Base-by-base conservation (phyloP, 1,140 invertebrate species). In the Sesamia nonagrioides region DNA sequence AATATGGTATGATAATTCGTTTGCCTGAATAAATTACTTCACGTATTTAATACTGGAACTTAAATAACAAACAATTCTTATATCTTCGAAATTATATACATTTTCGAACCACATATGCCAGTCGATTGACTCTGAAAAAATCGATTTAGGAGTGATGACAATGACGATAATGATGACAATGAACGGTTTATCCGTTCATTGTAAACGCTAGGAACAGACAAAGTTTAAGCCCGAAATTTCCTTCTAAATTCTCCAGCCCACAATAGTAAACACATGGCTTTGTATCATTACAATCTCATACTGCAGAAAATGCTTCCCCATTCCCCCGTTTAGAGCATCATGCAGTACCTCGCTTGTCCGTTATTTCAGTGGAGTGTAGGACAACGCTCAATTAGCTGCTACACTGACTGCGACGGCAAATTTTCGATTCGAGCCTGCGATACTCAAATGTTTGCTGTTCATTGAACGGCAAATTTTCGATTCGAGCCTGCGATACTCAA, bases 391-490 rank as follows among this genome's bases (percentile, higher is more conserved):
- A 58, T 58, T 58, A 58, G 13, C 54, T 8, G 21, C 9, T 50
- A 50, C 54, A 58, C 18, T 58, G 54, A 21, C 54, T 27, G 54
- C 9, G 7, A 18, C 18, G 54, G 54, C 9, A 9, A 27, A 58
- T 58, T 58, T 58, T 58, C 54, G 54, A 58, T 58, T 58, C 54
- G 54, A 13, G 54, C 8, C 54, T 27, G 54, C 17, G 54, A 11
- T 58, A 4, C 21, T 58, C 54, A 58, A 58, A 33, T 13, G 15
- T 33, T 21, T 15, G 54, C 6, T 50, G n/a, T n/a, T n/a, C n/a
- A n/a, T n/a, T n/a, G n/a, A n/a, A 18, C 18, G 54, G 54, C 9
- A 9, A 27, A 58, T 58, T 58, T 58, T 58, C 54, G 54, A 58
- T 58, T 58, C 54, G 54, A 13, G 54, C 8, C 54, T 27, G 54